Conservation (phyloP, 2,113 vertebrate genomes). For the Pterocles gutturalis region DNA sequence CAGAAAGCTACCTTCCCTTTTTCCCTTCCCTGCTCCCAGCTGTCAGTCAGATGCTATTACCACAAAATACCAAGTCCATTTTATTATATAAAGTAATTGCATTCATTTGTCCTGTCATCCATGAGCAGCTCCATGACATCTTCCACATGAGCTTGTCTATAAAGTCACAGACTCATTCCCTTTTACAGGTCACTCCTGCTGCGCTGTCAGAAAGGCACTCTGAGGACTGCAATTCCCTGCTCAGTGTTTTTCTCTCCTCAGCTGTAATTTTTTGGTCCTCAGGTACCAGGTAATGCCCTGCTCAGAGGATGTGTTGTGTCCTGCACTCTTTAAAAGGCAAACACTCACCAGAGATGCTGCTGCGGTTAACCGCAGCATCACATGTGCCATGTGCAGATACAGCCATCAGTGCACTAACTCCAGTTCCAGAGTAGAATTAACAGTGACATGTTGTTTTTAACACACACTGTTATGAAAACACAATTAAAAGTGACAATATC, state of each 20-base stretch:
- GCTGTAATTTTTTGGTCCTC: not conserved
- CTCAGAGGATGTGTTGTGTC: not conserved
- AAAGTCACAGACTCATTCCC: not conserved
- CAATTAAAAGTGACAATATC: not conserved
- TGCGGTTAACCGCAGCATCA: not conserved
- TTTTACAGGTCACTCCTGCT: not conserved
- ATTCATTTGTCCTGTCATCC: not conserved
- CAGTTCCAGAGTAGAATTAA: not conserved
- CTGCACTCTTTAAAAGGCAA: not conserved
- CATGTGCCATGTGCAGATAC: accelerated
- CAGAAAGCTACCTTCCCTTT: not conserved
- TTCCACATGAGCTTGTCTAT: not conserved
- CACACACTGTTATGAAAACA: not conserved
- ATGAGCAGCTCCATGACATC: not conserved
- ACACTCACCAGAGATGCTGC: not conserved
- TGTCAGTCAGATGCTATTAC: not conserved
- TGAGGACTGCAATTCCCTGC: not conserved
- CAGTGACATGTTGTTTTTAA: not conserved
- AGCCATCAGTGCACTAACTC: not conserved
- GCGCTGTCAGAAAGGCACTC: not conserved
- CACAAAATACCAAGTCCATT: not conserved
- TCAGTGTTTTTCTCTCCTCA: not conserved
- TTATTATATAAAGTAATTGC: not conserved
- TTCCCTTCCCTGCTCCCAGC: not conserved
- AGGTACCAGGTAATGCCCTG: not conserved